phyloP scores from a whole-genome alignment of 2,797 vertebrate species.

The Scolopax rusticola region DNA sequence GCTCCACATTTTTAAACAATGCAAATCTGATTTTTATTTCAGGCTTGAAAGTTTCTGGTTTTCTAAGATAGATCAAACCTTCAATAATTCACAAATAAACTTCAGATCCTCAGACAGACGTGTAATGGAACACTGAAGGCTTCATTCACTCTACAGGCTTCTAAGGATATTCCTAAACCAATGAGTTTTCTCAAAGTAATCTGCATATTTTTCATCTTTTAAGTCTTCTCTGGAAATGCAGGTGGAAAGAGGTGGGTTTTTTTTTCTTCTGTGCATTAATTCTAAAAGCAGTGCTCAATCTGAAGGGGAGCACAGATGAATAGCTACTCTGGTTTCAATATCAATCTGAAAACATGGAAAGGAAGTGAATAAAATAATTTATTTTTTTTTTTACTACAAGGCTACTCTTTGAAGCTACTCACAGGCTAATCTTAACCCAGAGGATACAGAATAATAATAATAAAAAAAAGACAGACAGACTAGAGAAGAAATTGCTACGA shows the following conservation, averaged over 20 bases:
- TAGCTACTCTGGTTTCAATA: background rate
- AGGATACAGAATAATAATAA: background rate
- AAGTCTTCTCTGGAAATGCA: background rate
- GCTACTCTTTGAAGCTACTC: background rate
- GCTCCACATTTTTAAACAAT: conserved; percentile 59
- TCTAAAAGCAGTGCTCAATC: background rate
- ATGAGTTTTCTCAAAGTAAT: background rate
- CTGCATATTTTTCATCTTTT: background rate
- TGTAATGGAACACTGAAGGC: background rate
- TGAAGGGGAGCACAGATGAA: background rate
- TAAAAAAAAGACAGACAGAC: background rate
- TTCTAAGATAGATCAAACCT: background rate
- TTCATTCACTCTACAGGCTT: background rate
- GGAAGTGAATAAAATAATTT: background rate
- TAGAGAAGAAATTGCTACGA: background rate
- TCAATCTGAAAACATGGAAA: background rate
- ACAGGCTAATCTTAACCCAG: background rate
- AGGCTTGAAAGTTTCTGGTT: background rate
- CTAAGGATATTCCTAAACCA: background rate
- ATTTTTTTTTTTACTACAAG: background rate
- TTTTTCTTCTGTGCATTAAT: background rate
- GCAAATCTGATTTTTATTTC: conserved; percentile 53
- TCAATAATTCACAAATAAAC: conserved; percentile 22
- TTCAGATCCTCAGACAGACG: background rate
- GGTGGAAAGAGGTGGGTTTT: rapidly evolving